Percentiles rank a stretch among this genome's conserved stretches.
These are phyloP conservation scores for Muscidifurax raptorellus DNA, from an alignment of 1,140 invertebrate species.

Conservation along the genomic window DNA sequence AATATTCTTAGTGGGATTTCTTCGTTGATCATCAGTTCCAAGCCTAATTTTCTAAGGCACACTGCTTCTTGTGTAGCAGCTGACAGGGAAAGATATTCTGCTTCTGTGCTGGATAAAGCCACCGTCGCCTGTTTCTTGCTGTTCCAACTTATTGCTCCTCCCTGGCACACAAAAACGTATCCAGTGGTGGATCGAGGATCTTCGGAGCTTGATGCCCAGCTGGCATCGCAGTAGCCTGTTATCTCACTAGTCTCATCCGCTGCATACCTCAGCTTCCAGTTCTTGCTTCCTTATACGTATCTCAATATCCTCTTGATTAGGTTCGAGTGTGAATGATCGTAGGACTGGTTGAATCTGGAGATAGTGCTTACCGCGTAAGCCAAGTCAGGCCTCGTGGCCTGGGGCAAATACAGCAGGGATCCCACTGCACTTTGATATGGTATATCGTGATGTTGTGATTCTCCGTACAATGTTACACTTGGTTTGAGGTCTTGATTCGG, in stretches of 20 bases:
- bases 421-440: constrained; percentile 63
- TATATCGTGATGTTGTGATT: background rate
- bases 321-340: constrained; percentile 56
- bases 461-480: background rate
- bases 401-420: constrained; percentile 62
- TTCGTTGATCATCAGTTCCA: background rate
- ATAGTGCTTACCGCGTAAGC: constrained; percentile 64
- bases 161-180: background rate
- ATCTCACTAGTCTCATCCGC: background rate
- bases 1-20: no score
- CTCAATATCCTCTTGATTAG: constrained; percentile 60
- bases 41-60: background rate
- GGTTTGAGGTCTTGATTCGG: accelerated
- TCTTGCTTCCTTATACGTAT: constrained; percentile 58
- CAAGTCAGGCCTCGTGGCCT: constrained; percentile 65
- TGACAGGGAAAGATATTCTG: background rate
- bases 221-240: constrained; percentile 25
- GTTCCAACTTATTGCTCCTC: background rate
- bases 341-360: constrained; percentile 56
- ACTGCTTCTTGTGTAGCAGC: background rate
- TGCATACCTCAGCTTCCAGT: constrained; percentile 49
- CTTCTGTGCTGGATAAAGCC: constrained; percentile 14
- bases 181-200: background rate
- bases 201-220: background rate
- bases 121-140: constrained; percentile 5